Evolutionary conservation across 23 tunicate species (phyloP), one percentile per base, ranked within the genome.

Genomic region (Pegea sp.): DNA sequence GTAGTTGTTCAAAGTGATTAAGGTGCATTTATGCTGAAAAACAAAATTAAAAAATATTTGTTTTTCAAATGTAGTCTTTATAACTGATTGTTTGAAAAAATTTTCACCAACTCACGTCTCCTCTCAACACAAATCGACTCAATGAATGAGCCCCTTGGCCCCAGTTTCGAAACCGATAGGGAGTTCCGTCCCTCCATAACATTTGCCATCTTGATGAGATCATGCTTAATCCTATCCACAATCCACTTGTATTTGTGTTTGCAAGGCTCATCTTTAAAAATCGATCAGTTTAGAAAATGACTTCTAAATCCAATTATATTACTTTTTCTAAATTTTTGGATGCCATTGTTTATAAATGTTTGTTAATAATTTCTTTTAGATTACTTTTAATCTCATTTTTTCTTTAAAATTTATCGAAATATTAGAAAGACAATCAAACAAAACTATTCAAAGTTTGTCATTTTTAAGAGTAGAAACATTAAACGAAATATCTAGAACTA

Each of bases 171-270:
- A 56, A 84, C 38, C 30, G 6, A 46, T 31, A 84, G n/a, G 53
- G 53, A 3, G 84, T 84, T 19, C 95, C 95, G 57, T 84, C 95
- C 58, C 95, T 67, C 95, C 95, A 84, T 44, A 73, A 28, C 44
- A 84, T 69, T 28, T 75, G 33, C 20, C 95, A 77, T 63, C 69
- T 77, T 7, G 76, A 76, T 20, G 2, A 30, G n/a, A 74, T 56
- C 33, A 69, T 77, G 29, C 74, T 84, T 53, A 84, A 33, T 24
- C 95, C 95, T 21, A 73, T 74, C 95, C 95, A 84, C 76, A 73
- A 53, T n/a, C 69, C 63, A 4, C 71, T 62, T 2, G 57, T 53
- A 33, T 62, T 48, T n/a, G 48, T 44, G 5, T 44, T 48, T 0
- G 50, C 42, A n/a, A n/a, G n/a, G n/a, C n/a, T n/a, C n/a, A n/a